Evolutionary conservation across 1,140 invertebrate genomes (phyloP), one percentile per base, ranked within the genome.

Genomic region (Cydia pomonella): DNA sequence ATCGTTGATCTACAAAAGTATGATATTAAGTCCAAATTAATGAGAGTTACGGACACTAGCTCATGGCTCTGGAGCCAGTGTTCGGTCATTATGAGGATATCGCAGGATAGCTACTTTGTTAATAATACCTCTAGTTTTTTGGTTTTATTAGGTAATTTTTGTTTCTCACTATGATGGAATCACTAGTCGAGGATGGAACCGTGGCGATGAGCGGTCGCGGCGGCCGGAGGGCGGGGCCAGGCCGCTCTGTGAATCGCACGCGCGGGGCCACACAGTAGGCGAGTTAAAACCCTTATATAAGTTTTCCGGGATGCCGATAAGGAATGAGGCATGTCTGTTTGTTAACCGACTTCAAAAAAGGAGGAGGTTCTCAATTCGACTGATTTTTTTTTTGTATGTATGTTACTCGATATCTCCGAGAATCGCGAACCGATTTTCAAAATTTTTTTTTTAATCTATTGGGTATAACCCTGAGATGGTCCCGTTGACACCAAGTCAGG

Each of bases 181-280:
- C 6, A 12, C 16, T 47, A 47, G 44, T 47, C 4, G 44, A 13
- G 44, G 44, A 12, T 47, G 16, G 44, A 47, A 16, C 1, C 13
- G 44, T 47, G 2, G 13, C 13, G 3, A 1, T 7, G 6, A 1
- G 44, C 44, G 44, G n/a, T n/a, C n/a, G 44, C 44, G 44, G 44
- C 16, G 44, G 44, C 44, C 1, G 44, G 44, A 12, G 44, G 44
- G 13, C 44, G 3, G 16, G 12, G 12, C 44, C 6, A 47, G 16
- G 16, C 44, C 44, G 16, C 44, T 16, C 44, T n/a, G 44, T 47
- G 7, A 47, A 47, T 4, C 44, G 7, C 44, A 47, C 44, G 13
- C 44, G 44, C 44, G 44, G 44, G 44, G 44, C 44, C 44, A 47
- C 44, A 47, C 44, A 47, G 44, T 47, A n/a, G 44, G 44, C 44